Base-by-base conservation (phyloP, 2,113 vertebrate genomes). In the Prionailurus bengalensis region DNA sequence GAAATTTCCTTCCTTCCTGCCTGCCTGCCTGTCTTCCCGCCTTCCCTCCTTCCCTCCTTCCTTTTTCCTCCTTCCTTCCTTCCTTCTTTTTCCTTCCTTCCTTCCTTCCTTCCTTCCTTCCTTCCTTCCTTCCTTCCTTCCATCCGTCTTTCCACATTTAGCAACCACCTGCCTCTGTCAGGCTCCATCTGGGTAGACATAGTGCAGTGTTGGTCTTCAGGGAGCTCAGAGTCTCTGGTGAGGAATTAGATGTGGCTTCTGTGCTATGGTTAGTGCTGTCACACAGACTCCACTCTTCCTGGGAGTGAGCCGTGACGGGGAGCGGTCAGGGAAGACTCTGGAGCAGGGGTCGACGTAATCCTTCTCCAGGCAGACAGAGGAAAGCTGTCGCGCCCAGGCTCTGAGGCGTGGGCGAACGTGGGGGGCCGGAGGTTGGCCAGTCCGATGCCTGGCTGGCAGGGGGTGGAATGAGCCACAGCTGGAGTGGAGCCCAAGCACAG, bases 341-440 rank as follows among this genome's bases (percentile, higher is more conserved):
- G 9, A 68, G 33, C 3, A 39, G 84, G 33, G 63, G 11, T 29
- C 68, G 27, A 27, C 27, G 16, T 65, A 36, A 19, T 48, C 53
- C 45, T 53, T 53, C n/a, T 90, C 16, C 5, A 12, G 3, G 7
- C 5, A 31, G 45, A 36, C 2, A 29, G 36, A 66, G 55, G 51
- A n/a, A 25, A 6, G 12, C 10, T 9, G 16, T 14, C 14, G 23
- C 5, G 7, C 10, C 61, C 23, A 53, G 70, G 31, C 58, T 65
- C 53, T 11, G 71, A 66, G 31, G 16, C 4, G 0, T 0, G 1
- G 36, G n/a, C 7, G n/a, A n/a, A 9, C 0, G 0, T 0, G 3
- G 76, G 7, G 14, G 25, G 14, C 1, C 19, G 3, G 27, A 53
- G 2, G 1, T 11, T 3, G 81, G 55, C 23, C 61, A 53, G 36